phyloP scores from a whole-genome alignment of 2,113 vertebrate species.

The Petrocephalus microphthalmus region DNA sequence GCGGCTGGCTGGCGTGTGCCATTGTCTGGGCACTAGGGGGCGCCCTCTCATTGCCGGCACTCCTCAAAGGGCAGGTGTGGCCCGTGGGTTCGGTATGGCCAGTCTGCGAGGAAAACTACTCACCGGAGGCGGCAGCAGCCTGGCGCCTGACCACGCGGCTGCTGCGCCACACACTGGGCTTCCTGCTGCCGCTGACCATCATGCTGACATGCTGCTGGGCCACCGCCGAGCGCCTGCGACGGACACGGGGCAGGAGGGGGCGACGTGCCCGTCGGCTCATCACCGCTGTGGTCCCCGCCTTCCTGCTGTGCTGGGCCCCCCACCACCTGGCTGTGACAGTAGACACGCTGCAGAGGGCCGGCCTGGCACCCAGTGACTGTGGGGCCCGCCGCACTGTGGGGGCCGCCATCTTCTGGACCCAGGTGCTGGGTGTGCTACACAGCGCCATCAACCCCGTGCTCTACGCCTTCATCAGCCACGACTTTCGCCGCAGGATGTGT shows the following conservation, averaged over 20 bases:
- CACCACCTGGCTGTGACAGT: constrained; percentile 52
- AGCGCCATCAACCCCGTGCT: constrained; percentile 62
- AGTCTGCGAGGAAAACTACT: constrained; percentile 43
- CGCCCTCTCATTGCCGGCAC: constrained; percentile 52
- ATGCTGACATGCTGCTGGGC: constrained; percentile 59
- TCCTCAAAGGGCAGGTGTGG: constrained; percentile 34
- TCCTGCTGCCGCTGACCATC: constrained; percentile 51
- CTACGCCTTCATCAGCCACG: constrained; percentile 62
- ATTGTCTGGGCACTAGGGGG: constrained; percentile 51
- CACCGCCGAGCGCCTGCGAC: constrained; percentile 49
- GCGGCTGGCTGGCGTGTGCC: constrained; percentile 43
- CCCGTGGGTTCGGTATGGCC: rapidly evolving
- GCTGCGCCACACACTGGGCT: constrained; percentile 52
- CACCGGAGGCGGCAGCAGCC: constrained; percentile 24
- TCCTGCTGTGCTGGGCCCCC: constrained; percentile 61
- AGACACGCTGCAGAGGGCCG: constrained; percentile 51
- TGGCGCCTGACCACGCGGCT: constrained; percentile 56
- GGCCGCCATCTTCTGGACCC: constrained; percentile 45
- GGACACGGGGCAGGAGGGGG: constrained; percentile 47
- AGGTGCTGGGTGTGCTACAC: constrained; percentile 59
- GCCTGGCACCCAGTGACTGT: constrained; percentile 44
- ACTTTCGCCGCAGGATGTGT: constrained; percentile 47
- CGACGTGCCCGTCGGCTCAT: constrained; percentile 60
- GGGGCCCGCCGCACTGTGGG: constrained; percentile 36
- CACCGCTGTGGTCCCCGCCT: constrained; percentile 48